A percentile compares a stretch with the other conserved stretches of the same genome.
phyloP scores from a whole-genome alignment of 2,113 vertebrate genomes.

The Morone saxatilis region DNA sequence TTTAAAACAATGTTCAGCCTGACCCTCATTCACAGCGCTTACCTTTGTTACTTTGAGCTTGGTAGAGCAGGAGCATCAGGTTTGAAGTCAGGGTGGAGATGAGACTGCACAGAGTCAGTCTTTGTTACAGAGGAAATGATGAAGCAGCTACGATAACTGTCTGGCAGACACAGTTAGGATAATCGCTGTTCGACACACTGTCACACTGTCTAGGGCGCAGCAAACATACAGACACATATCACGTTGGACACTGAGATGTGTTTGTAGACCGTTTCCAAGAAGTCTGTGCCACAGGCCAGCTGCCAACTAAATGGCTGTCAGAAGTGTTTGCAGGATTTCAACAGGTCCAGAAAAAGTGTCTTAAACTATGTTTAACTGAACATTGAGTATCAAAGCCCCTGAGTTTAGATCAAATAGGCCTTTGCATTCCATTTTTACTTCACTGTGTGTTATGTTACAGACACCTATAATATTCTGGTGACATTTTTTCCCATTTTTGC shows the following conservation, averaged over 20 bases:
- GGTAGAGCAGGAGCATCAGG: slow-evolving; percentile 13
- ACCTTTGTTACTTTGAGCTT: not conserved
- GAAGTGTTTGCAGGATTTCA: slow-evolving; percentile 7
- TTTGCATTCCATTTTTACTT: not conserved
- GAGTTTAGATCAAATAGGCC: not conserved
- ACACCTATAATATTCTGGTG: not conserved
- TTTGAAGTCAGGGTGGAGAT: slow-evolving; percentile 16
- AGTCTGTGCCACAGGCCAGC: slow-evolving; percentile 7
- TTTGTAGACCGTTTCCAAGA: slow-evolving; percentile 36
- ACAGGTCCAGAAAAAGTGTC: not conserved
- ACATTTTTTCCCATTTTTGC: not conserved
- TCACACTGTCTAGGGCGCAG: slow-evolving; percentile 50
- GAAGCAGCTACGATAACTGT: slow-evolving; percentile 61
- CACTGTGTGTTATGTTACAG: not conserved
- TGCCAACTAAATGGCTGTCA: slow-evolving; percentile 33
- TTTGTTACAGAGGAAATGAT: slow-evolving; percentile 54
- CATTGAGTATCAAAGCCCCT: not conserved
- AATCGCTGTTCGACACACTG: slow-evolving; percentile 57
- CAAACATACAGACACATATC: slow-evolving; percentile 47
- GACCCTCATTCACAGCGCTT: not conserved
- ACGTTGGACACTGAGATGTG: slow-evolving; percentile 46
- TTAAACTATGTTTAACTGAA: not conserved
- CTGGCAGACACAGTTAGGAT: slow-evolving; percentile 53
- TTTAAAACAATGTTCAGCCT: not conserved
- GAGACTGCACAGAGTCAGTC: slow-evolving; percentile 20